Evolutionary conservation across 1,140 invertebrate species (phyloP).

Genomic region (Magallana angulata): DNA sequence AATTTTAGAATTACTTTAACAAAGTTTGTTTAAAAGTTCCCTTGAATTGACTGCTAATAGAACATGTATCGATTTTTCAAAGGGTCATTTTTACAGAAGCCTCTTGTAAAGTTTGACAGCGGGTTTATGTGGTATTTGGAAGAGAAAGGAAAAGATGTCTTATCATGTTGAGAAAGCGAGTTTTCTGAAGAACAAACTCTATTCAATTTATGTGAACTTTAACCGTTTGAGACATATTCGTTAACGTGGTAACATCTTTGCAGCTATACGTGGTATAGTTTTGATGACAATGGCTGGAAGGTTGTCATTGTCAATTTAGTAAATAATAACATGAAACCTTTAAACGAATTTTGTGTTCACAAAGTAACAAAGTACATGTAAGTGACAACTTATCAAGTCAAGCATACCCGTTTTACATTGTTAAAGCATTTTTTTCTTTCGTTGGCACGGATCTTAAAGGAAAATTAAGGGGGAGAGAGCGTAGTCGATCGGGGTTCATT

Average conservation of each 20-base stretch:
- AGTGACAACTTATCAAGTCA: no score
- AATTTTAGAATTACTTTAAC: not conserved
- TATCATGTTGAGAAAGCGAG: not conserved
- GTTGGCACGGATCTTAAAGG: no score
- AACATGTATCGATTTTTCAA: conserved; percentile 1
- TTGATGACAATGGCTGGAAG: no score
- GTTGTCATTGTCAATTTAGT: no score
- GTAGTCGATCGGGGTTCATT: no score
- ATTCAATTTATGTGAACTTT: not conserved
- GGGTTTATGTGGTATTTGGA: not conserved
- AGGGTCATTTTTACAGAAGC: not conserved
- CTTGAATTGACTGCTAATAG: conserved; percentile 6
- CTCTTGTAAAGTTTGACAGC: not conserved
- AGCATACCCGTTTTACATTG: no score
- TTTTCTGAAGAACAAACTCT: not conserved
- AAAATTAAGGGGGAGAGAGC: no score
- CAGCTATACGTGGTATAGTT: no score
- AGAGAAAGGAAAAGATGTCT: not conserved
- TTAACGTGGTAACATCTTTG: not conserved
- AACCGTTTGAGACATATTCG: not conserved
- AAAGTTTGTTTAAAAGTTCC: conserved; percentile 15
- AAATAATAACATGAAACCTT: no score
- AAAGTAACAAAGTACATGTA: no score
- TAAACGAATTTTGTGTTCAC: no score
- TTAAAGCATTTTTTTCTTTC: no score